Evolutionary conservation across 2,888 invertebrate genomes (phyloP).

Genomic region (Pheosia tremula): DNA sequence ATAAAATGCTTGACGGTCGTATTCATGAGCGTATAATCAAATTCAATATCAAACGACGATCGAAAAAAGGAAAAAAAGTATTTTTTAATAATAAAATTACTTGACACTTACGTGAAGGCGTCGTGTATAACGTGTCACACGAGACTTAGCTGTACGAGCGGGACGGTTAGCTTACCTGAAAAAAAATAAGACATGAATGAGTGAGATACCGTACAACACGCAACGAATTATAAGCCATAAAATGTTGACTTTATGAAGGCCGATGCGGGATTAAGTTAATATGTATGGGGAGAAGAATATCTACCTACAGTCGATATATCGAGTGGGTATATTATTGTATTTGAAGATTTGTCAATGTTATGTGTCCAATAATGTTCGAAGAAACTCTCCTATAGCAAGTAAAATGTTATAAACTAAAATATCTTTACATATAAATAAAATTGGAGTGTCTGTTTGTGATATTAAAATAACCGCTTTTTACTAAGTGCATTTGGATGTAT

Average conservation of each 20-base stretch:
- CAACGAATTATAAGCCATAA: constrained; percentile 40
- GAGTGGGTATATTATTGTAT: neutral
- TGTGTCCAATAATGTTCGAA: constrained; percentile 12
- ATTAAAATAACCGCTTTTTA: too few relatives aligned
- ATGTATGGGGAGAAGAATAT: constrained; percentile 39
- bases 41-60: constrained; percentile 18
- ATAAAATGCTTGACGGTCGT: neutral
- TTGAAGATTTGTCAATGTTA: constrained; percentile 19
- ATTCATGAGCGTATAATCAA: constrained; percentile 4
- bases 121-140: constrained; percentile 21
- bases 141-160: constrained; percentile 16
- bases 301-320: constrained; percentile 21
- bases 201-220: constrained; percentile 40
- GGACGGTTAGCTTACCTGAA: constrained; percentile 57
- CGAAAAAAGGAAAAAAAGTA: neutral
- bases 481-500: too few relatives aligned
- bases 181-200: constrained; percentile 48
- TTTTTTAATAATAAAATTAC: neutral
- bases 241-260: constrained; percentile 41
- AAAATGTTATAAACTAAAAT: too few relatives aligned
- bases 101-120: constrained; percentile 27
- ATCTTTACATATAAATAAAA: too few relatives aligned
- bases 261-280: constrained; percentile 38
- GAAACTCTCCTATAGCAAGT: neutral
- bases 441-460: too few relatives aligned